Percentiles rank a stretch among this genome's conserved stretches.
Conservation (phyloP, 2,797 vertebrate species). For the Anabacerthia variegaticeps region DNA sequence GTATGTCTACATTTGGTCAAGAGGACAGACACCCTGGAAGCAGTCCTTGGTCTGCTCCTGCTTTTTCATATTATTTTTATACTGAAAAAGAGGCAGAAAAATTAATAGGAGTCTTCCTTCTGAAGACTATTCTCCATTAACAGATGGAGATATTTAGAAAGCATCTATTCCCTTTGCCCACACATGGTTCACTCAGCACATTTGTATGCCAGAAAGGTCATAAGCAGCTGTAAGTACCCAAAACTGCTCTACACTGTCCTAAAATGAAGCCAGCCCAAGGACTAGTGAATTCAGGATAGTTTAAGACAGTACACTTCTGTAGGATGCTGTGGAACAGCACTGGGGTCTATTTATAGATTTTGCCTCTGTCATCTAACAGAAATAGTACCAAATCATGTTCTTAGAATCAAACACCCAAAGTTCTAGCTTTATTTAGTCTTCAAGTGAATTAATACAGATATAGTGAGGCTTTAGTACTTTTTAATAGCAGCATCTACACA, state of each 20-base stretch:
- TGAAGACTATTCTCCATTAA: background rate
- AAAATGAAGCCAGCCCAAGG: background rate
- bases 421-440: background rate
- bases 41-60: background rate
- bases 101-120: background rate
- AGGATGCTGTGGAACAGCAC: background rate
- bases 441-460: background rate
- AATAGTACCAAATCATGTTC: background rate
- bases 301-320: background rate
- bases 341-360: background rate
- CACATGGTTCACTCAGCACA: background rate
- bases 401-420: background rate
- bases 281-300: background rate
- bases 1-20: background rate
- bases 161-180: background rate
- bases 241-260: background rate
- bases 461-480: background rate
- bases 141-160: background rate
- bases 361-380: background rate
- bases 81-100: background rate
- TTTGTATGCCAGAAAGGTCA: background rate
- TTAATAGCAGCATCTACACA: background rate
- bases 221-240: background rate
- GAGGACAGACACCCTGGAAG: background rate
- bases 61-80: background rate